Evolutionary conservation across 2,113 vertebrate species (phyloP).

Genomic region (Caloenas nicobarica): DNA sequence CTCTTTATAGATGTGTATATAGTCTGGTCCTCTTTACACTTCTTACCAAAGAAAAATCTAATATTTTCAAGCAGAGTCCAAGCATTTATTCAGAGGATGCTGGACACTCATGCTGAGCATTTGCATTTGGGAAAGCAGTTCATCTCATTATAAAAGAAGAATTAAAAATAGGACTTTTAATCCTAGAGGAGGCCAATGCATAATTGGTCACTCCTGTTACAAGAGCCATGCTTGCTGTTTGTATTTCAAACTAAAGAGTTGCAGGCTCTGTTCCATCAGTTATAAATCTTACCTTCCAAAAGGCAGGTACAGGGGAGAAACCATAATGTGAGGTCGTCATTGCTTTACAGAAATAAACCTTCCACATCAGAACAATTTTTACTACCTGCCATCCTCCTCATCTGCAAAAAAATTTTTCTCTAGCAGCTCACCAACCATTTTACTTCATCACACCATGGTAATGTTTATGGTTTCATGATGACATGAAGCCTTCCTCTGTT

Average conservation of each 20-base stretch:
- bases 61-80: neutral
- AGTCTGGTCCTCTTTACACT: neutral
- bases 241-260: neutral
- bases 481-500: neutral
- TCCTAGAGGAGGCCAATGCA: neutral
- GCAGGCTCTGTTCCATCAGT: neutral
- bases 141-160: neutral
- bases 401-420: neutral
- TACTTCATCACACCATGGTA: neutral
- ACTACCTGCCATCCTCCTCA: neutral
- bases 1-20: neutral
- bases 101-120: neutral
- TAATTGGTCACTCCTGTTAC: neutral
- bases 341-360: neutral
- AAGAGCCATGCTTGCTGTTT: neutral
- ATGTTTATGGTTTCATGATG: neutral
- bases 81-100: neutral
- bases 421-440: neutral
- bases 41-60: neutral
- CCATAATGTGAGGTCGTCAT: neutral
- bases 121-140: neutral
- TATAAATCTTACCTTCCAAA: neutral
- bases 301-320: neutral
- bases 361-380: neutral
- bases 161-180: neutral